phyloP scores from a whole-genome alignment of 2,797 vertebrate species.

The Columba guinea region DNA sequence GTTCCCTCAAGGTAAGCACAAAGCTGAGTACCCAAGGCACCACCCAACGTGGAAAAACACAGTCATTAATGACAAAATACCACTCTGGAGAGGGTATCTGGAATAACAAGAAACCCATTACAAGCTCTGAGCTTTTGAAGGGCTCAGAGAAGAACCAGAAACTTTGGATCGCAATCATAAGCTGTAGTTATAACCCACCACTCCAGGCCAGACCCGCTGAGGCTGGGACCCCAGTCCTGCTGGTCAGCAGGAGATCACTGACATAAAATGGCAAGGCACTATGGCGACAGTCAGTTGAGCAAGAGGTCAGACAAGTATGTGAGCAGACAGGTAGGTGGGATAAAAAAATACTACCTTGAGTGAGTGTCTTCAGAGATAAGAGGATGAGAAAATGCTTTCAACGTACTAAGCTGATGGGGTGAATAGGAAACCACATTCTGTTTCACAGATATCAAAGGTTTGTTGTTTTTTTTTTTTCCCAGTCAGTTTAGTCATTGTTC shows the following conservation, averaged over 20 bases:
- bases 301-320: not conserved
- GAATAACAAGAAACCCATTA: not conserved
- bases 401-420: not conserved
- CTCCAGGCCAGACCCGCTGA: not conserved
- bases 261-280: not conserved
- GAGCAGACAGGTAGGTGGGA: not conserved
- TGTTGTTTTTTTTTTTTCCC: not conserved
- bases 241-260: not conserved
- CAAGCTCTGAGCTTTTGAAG: not conserved
- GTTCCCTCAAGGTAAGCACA: not conserved
- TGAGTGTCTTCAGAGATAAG: not conserved
- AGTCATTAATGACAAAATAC: not conserved
- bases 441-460: not conserved
- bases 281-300: not conserved
- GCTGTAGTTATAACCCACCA: not conserved
- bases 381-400: not conserved
- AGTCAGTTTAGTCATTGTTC: not conserved
- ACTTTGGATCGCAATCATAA: not conserved
- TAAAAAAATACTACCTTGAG: not conserved
- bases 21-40: not conserved
- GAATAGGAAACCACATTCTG: not conserved
- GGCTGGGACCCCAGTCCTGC: not conserved
- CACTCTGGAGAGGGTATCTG: not conserved
- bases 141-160: not conserved
- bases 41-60: not conserved